Percentiles rank a stretch among this genome's conserved stretches.
phyloP scores from a whole-genome alignment of 2,888 invertebrate genomes.

The Hydraecia micacea region DNA sequence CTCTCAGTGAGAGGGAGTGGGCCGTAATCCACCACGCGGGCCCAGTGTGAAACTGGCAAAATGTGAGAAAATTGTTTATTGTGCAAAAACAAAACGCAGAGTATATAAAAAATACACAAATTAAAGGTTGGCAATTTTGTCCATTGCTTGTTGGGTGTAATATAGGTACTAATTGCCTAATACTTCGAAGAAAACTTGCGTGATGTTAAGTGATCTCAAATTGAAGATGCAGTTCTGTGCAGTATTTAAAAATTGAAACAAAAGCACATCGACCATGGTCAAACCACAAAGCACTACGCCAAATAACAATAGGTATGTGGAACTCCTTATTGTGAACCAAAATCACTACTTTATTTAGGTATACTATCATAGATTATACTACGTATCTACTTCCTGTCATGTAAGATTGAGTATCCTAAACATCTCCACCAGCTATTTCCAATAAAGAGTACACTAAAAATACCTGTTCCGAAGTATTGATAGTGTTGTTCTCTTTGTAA shows the following conservation, averaged over 20 bases:
- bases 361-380: too few species aligned
- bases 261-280: neutral
- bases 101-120: neutral
- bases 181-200: neutral
- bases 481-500: constrained; percentile 55
- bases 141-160: neutral
- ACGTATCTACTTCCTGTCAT: neutral
- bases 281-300: neutral
- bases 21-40: too few species aligned
- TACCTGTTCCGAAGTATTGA: constrained; percentile 40
- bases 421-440: constrained; percentile 54
- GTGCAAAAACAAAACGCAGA: neutral
- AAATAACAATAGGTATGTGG: neutral
- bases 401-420: constrained; percentile 11
- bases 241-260: neutral
- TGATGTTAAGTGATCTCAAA: neutral
- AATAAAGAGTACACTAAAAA: constrained; percentile 61
- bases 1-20: too few species aligned
- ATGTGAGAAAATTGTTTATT: neutral
- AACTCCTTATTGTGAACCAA: neutral
- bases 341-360: neutral
- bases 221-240: too few species aligned
- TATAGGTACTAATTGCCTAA: too few species aligned
- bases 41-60: too few species aligned
- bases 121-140: too few species aligned